Evolutionary conservation across 92 coral and sea anemone genomes (phyloP).

Genomic region (Metridium senile): DNA sequence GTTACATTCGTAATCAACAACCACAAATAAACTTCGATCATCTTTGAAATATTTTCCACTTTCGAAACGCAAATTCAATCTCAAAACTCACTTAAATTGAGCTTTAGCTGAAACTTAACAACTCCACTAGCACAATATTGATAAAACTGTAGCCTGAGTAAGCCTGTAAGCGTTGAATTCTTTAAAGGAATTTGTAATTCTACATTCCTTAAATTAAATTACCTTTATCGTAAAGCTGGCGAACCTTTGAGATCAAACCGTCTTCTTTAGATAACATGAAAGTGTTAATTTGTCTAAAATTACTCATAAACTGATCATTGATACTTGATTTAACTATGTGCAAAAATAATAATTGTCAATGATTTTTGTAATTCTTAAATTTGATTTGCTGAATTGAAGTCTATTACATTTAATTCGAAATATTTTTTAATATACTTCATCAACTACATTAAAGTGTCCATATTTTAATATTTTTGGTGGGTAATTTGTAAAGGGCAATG

Average conservation of each 20-base stretch:
- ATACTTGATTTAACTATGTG: background rate
- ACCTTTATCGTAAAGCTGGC: background rate
- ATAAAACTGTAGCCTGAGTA: background rate
- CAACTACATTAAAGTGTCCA: too few relatives aligned
- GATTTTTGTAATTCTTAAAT: too few relatives aligned
- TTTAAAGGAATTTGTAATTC: background rate
- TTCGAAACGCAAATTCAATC: constrained; percentile 1
- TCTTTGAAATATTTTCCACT: background rate
- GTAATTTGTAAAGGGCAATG: too few relatives aligned
- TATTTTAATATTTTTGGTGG: too few relatives aligned
- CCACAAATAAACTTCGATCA: background rate
- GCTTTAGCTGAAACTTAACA: background rate
- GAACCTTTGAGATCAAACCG: background rate
- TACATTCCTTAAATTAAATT: background rate
- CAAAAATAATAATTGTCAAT: too few relatives aligned
- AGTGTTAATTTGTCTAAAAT: background rate
- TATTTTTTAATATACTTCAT: too few relatives aligned
- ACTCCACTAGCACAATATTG: background rate
- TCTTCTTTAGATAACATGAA: background rate
- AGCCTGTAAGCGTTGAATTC: background rate
- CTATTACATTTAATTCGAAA: too few relatives aligned
- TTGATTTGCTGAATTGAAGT: too few relatives aligned
- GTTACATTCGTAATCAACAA: constrained; percentile 3
- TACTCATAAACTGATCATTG: background rate
- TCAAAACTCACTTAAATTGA: background rate